A percentile compares a stretch with the other conserved stretches of the same genome.
phyloP scores from a whole-genome alignment of 2,888 invertebrate genomes.

The Steromphala cineraria region DNA sequence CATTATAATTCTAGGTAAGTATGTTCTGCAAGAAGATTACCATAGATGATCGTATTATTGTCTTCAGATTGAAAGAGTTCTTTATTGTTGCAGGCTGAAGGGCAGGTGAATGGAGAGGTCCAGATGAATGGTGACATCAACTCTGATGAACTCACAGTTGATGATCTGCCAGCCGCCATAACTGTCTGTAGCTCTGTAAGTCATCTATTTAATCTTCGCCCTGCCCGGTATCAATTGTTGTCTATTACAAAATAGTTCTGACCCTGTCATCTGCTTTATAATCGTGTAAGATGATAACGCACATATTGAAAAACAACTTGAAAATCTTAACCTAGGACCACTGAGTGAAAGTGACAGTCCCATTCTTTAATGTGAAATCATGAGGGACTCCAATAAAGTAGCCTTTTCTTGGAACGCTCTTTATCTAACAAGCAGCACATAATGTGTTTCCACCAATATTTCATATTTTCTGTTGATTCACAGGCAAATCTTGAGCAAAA shows the following conservation, averaged over 20 bases:
- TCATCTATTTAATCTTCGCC: no score
- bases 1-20: no score
- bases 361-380: neutral
- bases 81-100: neutral
- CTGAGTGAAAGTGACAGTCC: no score
- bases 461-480: neutral
- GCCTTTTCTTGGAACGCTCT: no score
- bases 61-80: no score
- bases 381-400: neutral
- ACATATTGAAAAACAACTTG: neutral
- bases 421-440: neutral
- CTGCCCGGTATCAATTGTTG: neutral
- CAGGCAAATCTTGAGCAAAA: slow-evolving; percentile 55
- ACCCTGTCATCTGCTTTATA: neutral
- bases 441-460: neutral
- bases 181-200: slow-evolving; percentile 44
- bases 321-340: no score
- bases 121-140: slow-evolving; percentile 50
- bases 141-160: slow-evolving; percentile 54
- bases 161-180: slow-evolving; percentile 59
- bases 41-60: no score
- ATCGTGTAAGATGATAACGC: neutral
- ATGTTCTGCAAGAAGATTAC: no score
- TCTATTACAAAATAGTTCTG: neutral
- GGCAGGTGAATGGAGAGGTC: slow-evolving; percentile 13